Base-by-base conservation (phyloP, 2,888 invertebrate species). In the Meta bourneti region DNA sequence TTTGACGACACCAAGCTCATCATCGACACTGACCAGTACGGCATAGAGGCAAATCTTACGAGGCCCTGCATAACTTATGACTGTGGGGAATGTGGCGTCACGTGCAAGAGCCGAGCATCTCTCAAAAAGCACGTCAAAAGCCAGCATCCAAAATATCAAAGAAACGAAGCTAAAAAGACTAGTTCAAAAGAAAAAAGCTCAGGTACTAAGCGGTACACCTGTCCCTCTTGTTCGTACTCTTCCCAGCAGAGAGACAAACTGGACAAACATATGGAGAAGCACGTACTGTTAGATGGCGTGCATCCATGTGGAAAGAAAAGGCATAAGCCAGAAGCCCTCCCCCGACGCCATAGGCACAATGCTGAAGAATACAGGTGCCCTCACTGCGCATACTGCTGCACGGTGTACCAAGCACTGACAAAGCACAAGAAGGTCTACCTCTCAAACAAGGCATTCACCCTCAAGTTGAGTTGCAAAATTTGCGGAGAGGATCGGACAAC, bases 281-380 rank as follows among this genome's bases (percentile, higher is more conserved):
- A 95, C 93, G 95, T 95, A 6, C 77, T 93, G 7, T 79, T 95
- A 4, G 95, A 95, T 90, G 95, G 95, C 16, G 95, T 95, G 93
- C 95, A 95, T n/a, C 94, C 95, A 6, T 95, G 95, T 9, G 95
- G 95, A 34, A 95, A 95, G 93, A 95, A 95, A 88, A 94, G 95
- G 9, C 94, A 95, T 83, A 93, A 93, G 48, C 93, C 93, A 49
- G 93, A 93, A 34, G 94, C 95, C 72, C 94, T 95, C 77, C 94
- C 95, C 69, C 95, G 95, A 94, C 95, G 95, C 94, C 93, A 94
- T 91, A 89, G 94, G 16, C 94, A 94, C 78, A 93, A 96, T 83
- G 95, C 96, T 71, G 96, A 96, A 93, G 96, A 96, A 94, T 96
- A 96, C 93, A 94, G 95, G 52, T 96, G 96, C 94, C 95, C 95